phyloP scores from a whole-genome alignment of 2,113 vertebrate genomes.

The human (Homo sapiens) region DNA sequence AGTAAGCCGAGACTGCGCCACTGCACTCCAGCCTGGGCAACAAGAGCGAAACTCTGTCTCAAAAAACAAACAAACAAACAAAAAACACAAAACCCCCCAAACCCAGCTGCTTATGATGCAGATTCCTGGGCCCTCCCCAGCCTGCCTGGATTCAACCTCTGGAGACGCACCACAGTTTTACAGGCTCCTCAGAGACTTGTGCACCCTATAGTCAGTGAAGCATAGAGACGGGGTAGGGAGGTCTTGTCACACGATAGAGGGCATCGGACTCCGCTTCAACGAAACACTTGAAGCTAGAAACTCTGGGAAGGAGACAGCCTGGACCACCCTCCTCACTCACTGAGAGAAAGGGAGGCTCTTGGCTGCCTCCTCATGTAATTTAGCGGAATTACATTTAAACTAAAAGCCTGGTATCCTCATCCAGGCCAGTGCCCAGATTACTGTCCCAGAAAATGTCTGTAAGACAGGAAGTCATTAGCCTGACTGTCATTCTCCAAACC shows the following conservation, averaged over 20 bases:
- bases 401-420: neutral
- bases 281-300: neutral
- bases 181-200: rapidly evolving
- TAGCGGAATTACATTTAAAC: too few species aligned
- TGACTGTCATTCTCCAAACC: neutral
- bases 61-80: too few species aligned
- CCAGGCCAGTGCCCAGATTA: rapidly evolving
- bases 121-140: neutral
- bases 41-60: too few species aligned
- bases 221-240: rapidly evolving
- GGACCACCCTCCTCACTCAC: neutral
- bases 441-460: neutral
- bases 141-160: neutral
- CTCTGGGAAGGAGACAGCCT: rapidly evolving
- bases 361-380: neutral
- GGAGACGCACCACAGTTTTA: too few species aligned
- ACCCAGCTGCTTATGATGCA: neutral
- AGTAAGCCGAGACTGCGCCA: too few species aligned
- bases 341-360: neutral
- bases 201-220: neutral
- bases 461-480: neutral
- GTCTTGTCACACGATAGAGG: rapidly evolving
- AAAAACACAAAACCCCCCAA: too few species aligned
- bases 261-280: rapidly evolving
- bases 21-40: too few species aligned